phyloP scores from a whole-genome alignment of 2,113 vertebrate genomes.

The Garra rufa region DNA sequence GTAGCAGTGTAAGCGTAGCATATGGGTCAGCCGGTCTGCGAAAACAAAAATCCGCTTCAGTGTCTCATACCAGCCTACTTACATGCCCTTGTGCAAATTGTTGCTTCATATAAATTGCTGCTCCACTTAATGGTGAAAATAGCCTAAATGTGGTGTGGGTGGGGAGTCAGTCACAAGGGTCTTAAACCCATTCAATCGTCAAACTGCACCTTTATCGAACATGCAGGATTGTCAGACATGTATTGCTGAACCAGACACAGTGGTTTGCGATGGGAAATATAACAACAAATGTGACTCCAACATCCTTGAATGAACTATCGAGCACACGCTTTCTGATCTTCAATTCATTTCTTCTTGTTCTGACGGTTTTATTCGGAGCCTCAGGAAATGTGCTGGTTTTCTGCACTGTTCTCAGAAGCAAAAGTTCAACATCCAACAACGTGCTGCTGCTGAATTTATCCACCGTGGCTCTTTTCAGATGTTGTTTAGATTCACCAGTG shows the following conservation, averaged over 20 bases:
- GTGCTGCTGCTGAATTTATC: conserved; percentile 67
- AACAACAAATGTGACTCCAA: conserved; percentile 38
- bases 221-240: neutral
- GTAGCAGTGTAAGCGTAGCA: neutral
- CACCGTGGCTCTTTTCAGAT: conserved; percentile 66
- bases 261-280: neutral
- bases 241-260: neutral
- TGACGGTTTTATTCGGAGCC: conserved; percentile 55
- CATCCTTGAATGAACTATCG: neutral
- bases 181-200: neutral
- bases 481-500: conserved; percentile 65
- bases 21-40: too few relatives aligned
- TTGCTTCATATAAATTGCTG: neutral
- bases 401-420: conserved; percentile 64
- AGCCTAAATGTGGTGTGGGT: neutral
- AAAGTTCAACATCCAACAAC: conserved; percentile 65
- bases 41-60: neutral
- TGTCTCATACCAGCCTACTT: neutral
- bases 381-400: conserved; percentile 69
- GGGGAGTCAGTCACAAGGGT: neutral
- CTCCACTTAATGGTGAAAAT: neutral
- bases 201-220: neutral
- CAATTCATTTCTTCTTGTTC: conserved; percentile 51
- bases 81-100: neutral
- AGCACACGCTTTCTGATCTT: conserved; percentile 48